Percentiles rank a stretch among this genome's conserved stretches.
Conservation (phyloP, 2,888 invertebrate genomes). For the Eulithis prunata region DNA sequence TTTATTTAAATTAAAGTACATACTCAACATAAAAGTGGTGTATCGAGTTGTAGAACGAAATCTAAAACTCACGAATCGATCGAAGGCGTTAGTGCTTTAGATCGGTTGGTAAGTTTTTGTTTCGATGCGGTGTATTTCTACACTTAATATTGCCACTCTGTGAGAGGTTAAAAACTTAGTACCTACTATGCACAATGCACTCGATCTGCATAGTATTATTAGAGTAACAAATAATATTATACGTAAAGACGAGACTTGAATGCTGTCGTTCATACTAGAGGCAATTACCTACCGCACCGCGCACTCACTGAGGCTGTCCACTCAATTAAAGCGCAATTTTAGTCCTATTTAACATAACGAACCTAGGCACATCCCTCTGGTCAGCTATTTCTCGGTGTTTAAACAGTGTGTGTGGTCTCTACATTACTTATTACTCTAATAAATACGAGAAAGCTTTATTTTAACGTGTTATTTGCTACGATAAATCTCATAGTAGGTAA, state of each 20-base stretch:
- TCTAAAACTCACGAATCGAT: not conserved
- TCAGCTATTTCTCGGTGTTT: conserved; percentile 20
- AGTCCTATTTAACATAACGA: conserved; percentile 6
- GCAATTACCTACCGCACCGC: conserved; percentile 29
- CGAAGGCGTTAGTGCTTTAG: not conserved
- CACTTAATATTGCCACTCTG: conserved; percentile 12
- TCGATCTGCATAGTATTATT: conserved; percentile 27
- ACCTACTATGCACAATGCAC: conserved; percentile 15
- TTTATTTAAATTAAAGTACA: conserved; percentile 12
- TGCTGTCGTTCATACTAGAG: conserved; percentile 28
- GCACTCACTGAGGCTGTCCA: conserved; percentile 26
- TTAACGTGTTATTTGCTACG: not conserved
- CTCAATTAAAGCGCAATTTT: conserved; percentile 25
- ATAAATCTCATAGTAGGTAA: conserved; percentile 3
- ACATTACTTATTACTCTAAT: conserved; percentile 27
- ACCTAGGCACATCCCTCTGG: conserved; percentile 3
- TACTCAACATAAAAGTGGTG: conserved; percentile 30
- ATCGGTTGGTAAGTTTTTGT: too few species aligned
- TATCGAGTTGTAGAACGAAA: conserved; percentile 21
- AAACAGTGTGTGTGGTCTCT: conserved; percentile 20
- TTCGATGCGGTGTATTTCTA: conserved; percentile 11
- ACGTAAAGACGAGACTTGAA: conserved; percentile 28
- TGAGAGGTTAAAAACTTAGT: conserved; percentile 1
- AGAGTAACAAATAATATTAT: conserved; percentile 32
- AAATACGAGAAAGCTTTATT: conserved; percentile 8